Percentiles rank a stretch among this genome's conserved stretches.
phyloP scores from a whole-genome alignment of 2,797 vertebrate genomes.

The Melanotaenia pygmaea region DNA sequence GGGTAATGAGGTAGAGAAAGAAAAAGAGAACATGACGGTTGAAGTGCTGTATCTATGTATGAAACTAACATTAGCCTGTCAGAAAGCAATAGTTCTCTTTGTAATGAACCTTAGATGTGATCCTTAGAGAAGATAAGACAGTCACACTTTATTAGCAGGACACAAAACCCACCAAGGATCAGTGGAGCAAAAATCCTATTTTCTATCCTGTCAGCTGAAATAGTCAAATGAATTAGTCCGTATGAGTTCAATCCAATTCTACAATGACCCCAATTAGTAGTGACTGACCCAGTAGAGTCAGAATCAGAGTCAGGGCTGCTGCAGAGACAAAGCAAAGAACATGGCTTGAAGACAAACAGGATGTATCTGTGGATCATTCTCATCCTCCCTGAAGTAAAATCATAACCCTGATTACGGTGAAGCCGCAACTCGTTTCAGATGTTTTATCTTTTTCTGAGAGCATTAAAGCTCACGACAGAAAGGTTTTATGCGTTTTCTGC shows the following conservation, averaged over 20 bases:
- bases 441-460: slow-evolving; percentile 41
- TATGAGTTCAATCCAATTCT: slow-evolving; percentile 64
- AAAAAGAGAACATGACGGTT: slow-evolving; percentile 18
- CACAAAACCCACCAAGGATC: slow-evolving; percentile 66
- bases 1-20: slow-evolving; percentile 40
- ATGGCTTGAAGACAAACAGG: slow-evolving; percentile 35
- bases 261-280: slow-evolving; percentile 74
- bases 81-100: slow-evolving; percentile 49
- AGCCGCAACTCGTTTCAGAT: slow-evolving; percentile 48
- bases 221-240: slow-evolving; percentile 67
- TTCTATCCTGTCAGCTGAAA: slow-evolving; percentile 67
- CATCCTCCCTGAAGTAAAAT: slow-evolving; percentile 23
- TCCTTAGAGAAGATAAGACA: slow-evolving; percentile 55
- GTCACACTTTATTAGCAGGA: slow-evolving; percentile 66
- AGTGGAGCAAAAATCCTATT: slow-evolving; percentile 56
- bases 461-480: slow-evolving; percentile 4
- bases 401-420: slow-evolving; percentile 21
- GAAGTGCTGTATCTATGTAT: slow-evolving; percentile 12
- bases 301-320: slow-evolving; percentile 39
- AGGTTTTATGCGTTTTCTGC: slow-evolving; percentile 8
- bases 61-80: slow-evolving; percentile 32
- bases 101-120: slow-evolving; percentile 4
- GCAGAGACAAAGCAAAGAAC: slow-evolving; percentile 13
- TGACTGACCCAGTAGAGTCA: slow-evolving; percentile 54
- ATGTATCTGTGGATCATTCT: neutral